phyloP scores from a whole-genome alignment of 37 sponge, comb jelly and placozoan genomes.

The Spongia lamella region DNA sequence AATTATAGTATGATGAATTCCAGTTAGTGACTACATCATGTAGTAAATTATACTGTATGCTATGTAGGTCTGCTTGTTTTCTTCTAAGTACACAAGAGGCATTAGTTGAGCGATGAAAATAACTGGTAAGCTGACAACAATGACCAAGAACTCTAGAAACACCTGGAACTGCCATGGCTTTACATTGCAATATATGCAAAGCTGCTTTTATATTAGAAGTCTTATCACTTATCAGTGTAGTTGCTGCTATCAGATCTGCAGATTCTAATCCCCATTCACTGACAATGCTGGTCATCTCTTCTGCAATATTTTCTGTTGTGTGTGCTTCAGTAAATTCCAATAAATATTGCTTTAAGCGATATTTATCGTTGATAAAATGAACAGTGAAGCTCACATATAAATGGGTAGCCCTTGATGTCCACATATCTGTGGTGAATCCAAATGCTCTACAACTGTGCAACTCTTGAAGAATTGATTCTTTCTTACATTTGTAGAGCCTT shows the following conservation, averaged over 20 bases:
- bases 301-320: conserved; percentile 26
- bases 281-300: conserved; percentile 12
- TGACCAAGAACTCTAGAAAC: too few relatives aligned
- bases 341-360: background rate
- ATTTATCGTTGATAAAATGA: background rate
- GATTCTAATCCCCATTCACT: background rate
- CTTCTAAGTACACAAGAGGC: conserved; percentile 6
- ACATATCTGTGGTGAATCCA: conserved; percentile 31
- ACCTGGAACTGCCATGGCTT: too few relatives aligned
- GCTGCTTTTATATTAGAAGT: too few relatives aligned
- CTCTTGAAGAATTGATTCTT: background rate
- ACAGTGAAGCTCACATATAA: background rate
- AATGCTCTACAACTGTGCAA: background rate
- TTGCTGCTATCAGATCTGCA: too few relatives aligned
- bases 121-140: too few relatives aligned
- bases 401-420: conserved; percentile 37
- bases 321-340: conserved; percentile 27
- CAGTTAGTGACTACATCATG: background rate
- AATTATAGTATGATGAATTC: conserved; percentile 10
- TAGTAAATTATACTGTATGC: conserved; percentile 6
- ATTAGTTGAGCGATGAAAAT: conserved; percentile 26
- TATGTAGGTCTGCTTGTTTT: conserved; percentile 7
- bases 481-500: conserved; percentile 4
- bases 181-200: too few relatives aligned
- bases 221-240: too few relatives aligned